Conservation (phyloP, 2,888 invertebrate species). For the Brenthis ino region DNA sequence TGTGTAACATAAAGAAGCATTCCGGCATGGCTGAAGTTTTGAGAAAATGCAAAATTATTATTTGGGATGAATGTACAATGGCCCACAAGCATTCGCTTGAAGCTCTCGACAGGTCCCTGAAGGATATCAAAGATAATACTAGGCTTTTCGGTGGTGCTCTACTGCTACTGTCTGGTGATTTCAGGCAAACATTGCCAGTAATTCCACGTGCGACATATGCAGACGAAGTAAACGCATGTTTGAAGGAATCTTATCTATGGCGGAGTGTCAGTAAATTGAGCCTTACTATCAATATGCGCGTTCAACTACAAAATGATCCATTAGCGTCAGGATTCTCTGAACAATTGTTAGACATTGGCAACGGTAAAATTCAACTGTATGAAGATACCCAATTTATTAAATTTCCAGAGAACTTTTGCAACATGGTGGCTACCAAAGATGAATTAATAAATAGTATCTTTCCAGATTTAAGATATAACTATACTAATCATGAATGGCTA, state of each 20-base stretch:
- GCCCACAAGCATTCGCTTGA: conserved; percentile 7
- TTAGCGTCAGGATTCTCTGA: conserved; percentile 38
- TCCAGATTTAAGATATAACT: conserved; percentile 35
- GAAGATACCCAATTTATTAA: conserved; percentile 37
- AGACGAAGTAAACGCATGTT: conserved; percentile 35
- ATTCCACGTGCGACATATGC: conserved; percentile 31
- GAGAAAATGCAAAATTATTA: neutral
- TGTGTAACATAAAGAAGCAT: conserved; percentile 46
- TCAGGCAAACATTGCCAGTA: conserved; percentile 35
- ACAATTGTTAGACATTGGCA: conserved; percentile 39
- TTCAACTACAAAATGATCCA: conserved; percentile 37
- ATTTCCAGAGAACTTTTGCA: conserved; percentile 36
- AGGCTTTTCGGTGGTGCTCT: conserved; percentile 28
- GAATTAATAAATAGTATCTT: conserved; percentile 37
- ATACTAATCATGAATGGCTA: conserved; percentile 48
- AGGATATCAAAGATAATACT: neutral
- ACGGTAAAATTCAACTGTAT: conserved; percentile 35
- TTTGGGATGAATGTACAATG: conserved; percentile 7
- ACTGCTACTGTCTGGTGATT: conserved; percentile 36
- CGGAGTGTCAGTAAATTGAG: conserved; percentile 32
- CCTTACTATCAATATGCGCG: conserved; percentile 36
- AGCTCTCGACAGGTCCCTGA: neutral
- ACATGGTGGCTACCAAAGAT: conserved; percentile 46
- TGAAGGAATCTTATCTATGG: conserved; percentile 31
- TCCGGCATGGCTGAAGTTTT: conserved; percentile 14